Evolutionary conservation across 2,113 vertebrate genomes (phyloP).

Genomic region (Rissa tridactyla): DNA sequence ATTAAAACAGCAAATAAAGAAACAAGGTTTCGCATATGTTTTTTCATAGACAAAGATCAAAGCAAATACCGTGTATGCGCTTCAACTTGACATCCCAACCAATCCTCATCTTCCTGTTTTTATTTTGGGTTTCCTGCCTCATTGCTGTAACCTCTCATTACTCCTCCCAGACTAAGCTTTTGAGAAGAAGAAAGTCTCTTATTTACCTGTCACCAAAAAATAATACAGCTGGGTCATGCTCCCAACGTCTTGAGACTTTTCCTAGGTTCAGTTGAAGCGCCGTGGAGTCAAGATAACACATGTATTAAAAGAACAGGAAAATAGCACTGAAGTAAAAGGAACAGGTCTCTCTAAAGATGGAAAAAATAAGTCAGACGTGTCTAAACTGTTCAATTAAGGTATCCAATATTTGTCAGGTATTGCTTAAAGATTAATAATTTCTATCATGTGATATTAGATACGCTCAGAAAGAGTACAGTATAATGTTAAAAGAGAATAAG

Average conservation of each 20-base stretch:
- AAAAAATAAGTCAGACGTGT: neutral
- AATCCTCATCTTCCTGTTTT: neutral
- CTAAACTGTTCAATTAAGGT: neutral
- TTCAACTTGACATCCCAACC: neutral
- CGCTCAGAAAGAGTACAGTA: neutral
- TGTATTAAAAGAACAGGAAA: neutral
- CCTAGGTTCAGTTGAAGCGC: rapidly evolving
- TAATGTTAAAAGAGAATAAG: neutral
- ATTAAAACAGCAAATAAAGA: neutral
- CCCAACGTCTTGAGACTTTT: neutral
- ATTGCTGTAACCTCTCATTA: neutral
- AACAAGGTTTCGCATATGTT: neutral
- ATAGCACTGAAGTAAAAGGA: neutral
- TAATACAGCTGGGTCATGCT: neutral
- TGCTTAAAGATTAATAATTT: neutral
- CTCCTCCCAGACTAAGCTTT: neutral
- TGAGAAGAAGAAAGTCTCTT: neutral
- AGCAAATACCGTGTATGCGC: neutral
- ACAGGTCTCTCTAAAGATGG: neutral
- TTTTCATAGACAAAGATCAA: neutral
- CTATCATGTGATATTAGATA: neutral
- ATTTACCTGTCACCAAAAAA: neutral
- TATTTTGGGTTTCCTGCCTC: neutral
- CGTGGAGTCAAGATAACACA: neutral
- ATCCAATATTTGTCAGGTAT: neutral